Percentiles rank a stretch among this genome's conserved stretches.
phyloP scores from a whole-genome alignment of 2,113 vertebrate genomes.

The Otocyon megalotis region DNA sequence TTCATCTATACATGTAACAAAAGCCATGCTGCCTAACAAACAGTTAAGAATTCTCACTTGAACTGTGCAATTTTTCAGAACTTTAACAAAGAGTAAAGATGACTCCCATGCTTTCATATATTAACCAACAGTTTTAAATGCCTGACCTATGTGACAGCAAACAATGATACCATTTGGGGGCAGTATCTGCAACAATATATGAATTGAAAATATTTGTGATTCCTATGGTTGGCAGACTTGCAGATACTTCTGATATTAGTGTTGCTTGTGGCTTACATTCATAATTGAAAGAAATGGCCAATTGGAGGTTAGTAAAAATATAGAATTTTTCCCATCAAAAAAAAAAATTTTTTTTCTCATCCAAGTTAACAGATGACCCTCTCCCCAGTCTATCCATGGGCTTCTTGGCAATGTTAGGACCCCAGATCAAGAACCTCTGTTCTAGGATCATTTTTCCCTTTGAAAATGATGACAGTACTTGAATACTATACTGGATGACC shows the following conservation, averaged over 20 bases:
- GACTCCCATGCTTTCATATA: neutral
- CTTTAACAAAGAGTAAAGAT: neutral
- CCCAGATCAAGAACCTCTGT: neutral
- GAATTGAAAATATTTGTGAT: slow-evolving; percentile 26
- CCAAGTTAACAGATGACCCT: neutral
- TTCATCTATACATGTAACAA: neutral
- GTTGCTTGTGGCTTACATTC: neutral
- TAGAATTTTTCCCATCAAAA: neutral
- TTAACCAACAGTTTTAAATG: neutral
- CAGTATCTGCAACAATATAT: neutral
- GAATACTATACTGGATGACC: neutral
- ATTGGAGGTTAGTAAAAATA: neutral
- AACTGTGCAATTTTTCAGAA: slow-evolving; percentile 1
- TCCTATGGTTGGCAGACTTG: neutral
- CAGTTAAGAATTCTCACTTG: slow-evolving; percentile 21
- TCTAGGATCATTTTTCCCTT: neutral
- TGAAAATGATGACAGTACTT: neutral
- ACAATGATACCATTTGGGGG: neutral
- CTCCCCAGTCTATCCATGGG: neutral
- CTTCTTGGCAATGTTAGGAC: neutral
- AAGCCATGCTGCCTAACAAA: neutral
- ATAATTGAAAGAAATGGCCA: neutral
- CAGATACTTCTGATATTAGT: neutral
- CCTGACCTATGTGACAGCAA: neutral
- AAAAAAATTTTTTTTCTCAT: neutral